phyloP scores from a whole-genome alignment of 2,113 vertebrate genomes.

The Microtus montanus region DNA sequence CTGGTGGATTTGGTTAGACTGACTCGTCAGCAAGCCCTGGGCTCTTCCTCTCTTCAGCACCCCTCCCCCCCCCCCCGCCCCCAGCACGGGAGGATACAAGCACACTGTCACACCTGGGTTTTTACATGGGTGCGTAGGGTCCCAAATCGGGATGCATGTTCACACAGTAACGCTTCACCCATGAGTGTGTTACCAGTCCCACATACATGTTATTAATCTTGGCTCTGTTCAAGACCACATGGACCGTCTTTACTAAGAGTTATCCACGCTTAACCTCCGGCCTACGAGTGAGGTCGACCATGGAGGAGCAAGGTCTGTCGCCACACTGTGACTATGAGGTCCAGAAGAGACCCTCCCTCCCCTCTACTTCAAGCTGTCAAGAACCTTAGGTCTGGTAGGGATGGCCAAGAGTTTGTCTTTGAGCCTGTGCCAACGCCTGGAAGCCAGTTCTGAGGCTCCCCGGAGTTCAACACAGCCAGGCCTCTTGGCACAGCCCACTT shows the following conservation, averaged over 20 bases:
- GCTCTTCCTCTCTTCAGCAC: too few relatives aligned
- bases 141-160: neutral
- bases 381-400: neutral
- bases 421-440: too few relatives aligned
- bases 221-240: neutral
- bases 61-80: accelerated
- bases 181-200: too few relatives aligned
- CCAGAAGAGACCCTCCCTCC: neutral
- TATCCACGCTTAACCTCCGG: neutral
- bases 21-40: neutral
- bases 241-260: neutral
- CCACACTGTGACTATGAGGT: neutral
- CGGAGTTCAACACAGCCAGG: neutral
- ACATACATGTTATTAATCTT: neutral
- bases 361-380: neutral
- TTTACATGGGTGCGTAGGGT: too few relatives aligned
- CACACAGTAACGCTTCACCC: neutral
- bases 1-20: neutral
- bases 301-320: neutral
- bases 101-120: neutral
- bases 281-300: neutral
- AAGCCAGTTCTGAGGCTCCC: neutral
- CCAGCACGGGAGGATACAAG: neutral
- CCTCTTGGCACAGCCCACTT: neutral
- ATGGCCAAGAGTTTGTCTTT: neutral